Conservation (phyloP, 2,797 vertebrate species). For the Phoeniculus purpureus region DNA sequence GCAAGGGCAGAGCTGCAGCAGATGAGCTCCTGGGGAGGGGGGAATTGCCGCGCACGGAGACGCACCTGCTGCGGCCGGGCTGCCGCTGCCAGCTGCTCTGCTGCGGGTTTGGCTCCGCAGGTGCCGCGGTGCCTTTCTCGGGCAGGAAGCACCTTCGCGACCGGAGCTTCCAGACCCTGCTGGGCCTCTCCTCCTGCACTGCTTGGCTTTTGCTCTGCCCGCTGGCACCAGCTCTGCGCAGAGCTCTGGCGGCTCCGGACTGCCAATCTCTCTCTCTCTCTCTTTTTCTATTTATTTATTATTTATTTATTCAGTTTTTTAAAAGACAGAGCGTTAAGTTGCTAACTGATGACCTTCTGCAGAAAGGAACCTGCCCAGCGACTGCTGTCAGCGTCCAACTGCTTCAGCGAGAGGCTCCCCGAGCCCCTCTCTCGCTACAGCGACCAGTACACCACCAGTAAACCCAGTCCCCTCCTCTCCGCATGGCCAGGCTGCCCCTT, state of each 20-base stretch:
- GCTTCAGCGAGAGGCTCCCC: slow-evolving; percentile 48
- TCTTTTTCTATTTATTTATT: not conserved
- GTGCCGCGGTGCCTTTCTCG: slow-evolving; percentile 92
- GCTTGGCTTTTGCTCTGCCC: slow-evolving; percentile 46
- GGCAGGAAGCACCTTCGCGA: slow-evolving; percentile 62
- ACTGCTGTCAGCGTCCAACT: slow-evolving; percentile 50
- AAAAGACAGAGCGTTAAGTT: slow-evolving; percentile 39
- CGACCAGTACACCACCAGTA: not conserved
- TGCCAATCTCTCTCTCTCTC: not conserved
- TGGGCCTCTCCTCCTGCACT: slow-evolving; percentile 40
- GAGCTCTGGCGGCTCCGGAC: too few relatives aligned
- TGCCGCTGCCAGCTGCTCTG: slow-evolving; percentile 1
- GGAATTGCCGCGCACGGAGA: not conserved
- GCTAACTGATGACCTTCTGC: slow-evolving; percentile 63
- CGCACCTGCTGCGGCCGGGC: not conserved
- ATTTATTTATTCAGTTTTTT: slow-evolving; percentile 66
- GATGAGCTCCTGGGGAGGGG: not conserved
- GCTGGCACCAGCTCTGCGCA: not conserved
- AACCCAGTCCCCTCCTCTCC: slow-evolving; percentile 30
- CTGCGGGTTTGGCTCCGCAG: slow-evolving; percentile 72
- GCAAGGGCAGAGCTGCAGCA: too few relatives aligned
- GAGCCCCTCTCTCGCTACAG: not conserved
- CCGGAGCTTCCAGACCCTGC: slow-evolving; percentile 66
- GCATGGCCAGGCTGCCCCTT: slow-evolving; percentile 62
- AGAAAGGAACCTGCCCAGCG: slow-evolving; percentile 5